Percentiles rank a stretch among this genome's conserved stretches.
Evolutionary conservation across 2,888 invertebrate genomes (phyloP).

Genomic region (Lysandra bellargus): DNA sequence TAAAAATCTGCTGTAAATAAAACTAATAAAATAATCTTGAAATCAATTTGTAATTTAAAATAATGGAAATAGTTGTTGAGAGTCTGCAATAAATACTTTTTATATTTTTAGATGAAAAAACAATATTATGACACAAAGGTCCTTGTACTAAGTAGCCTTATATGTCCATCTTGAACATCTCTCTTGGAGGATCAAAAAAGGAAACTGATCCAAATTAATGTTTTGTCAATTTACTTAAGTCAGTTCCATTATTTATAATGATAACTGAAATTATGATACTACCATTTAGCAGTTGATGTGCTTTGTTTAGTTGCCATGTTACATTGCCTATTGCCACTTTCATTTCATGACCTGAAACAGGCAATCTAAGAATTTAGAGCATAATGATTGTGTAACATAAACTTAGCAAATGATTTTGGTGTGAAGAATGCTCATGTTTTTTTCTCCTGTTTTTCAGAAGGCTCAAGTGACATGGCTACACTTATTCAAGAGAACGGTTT

Average conservation of each 20-base stretch:
- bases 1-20: constrained; percentile 43
- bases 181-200: neutral
- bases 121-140: neutral
- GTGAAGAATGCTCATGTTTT: neutral
- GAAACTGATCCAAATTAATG: neutral
- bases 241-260: too few relatives aligned
- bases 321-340: neutral
- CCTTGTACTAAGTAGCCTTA: neutral
- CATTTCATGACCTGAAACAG: neutral
- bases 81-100: neutral
- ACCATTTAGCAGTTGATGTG: too few relatives aligned
- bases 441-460: constrained; percentile 55
- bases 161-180: neutral
- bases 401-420: neutral
- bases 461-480: constrained; percentile 85
- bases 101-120: neutral
- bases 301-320: neutral
- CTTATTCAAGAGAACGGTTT: constrained; percentile 91
- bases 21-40: neutral
- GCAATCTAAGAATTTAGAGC: neutral
- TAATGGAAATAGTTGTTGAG: neutral
- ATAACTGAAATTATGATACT: too few relatives aligned
- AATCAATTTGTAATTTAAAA: neutral
- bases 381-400: constrained; percentile 32
- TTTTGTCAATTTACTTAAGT: too few relatives aligned